Conservation (phyloP, 2,797 vertebrate genomes). For the Arctocebus calabarensis region DNA sequence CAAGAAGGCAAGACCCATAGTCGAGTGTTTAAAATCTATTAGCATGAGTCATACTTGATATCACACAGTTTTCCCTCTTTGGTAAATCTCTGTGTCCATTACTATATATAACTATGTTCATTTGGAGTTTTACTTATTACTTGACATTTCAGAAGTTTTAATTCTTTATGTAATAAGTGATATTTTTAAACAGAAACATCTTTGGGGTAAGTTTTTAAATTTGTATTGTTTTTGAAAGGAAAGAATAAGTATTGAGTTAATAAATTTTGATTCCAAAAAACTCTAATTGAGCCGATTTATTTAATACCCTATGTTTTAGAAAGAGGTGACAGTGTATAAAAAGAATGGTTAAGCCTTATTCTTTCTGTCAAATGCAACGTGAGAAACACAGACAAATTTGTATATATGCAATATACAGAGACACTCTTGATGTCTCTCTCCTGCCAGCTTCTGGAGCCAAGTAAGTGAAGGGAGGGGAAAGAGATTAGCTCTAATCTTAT, state of each 20-base stretch:
- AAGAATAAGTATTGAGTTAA: conserved; percentile 20
- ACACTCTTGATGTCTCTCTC: too few species aligned
- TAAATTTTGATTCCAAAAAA: conserved; percentile 37
- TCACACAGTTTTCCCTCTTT: conserved; percentile 8
- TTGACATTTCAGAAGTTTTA: not conserved
- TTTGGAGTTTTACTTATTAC: conserved; percentile 18
- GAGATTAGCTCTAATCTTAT: too few species aligned
- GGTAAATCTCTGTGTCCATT: not conserved
- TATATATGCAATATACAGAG: too few species aligned
- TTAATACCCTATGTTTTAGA: not conserved
- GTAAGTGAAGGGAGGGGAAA: too few species aligned
- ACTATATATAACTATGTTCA: not conserved
- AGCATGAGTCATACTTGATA: not conserved
- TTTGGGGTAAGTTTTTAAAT: not conserved
- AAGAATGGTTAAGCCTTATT: not conserved
- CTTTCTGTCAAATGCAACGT: not conserved
- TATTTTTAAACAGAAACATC: not conserved
- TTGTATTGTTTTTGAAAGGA: not conserved
- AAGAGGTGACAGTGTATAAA: not conserved
- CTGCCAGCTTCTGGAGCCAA: too few species aligned
- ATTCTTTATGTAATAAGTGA: not conserved
- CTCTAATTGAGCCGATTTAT: not conserved
- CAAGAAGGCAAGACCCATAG: not conserved
- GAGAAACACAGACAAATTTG: not conserved
- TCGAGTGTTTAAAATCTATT: not conserved